Evolutionary conservation across 1,140 invertebrate genomes (phyloP).

Genomic region (Odontomachus brunneus): DNA sequence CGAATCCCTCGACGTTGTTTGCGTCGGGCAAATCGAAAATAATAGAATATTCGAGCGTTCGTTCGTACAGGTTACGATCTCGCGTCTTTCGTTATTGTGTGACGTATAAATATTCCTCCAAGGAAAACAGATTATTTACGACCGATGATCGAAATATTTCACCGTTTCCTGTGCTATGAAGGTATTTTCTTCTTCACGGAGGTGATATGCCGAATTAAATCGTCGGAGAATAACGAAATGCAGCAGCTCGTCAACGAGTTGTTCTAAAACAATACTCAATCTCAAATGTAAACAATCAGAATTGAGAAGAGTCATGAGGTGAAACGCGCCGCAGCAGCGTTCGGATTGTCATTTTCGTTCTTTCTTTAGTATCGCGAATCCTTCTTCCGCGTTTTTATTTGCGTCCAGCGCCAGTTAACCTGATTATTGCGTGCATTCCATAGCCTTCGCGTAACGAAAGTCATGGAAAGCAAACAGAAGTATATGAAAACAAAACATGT

Average conservation of each 20-base stretch:
- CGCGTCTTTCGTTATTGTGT: constrained; percentile 18
- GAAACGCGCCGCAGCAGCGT: constrained; percentile 7
- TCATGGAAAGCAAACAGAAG: constrained; percentile 29
- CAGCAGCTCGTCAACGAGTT: not conserved
- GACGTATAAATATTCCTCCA: not conserved
- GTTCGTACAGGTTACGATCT: not conserved
- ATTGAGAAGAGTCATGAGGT: not conserved
- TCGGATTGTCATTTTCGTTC: constrained; percentile 39
- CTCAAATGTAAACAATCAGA: not conserved
- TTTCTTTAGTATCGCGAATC: constrained; percentile 22
- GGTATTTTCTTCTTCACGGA: not conserved
- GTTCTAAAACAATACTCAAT: not conserved
- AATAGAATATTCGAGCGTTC: constrained; percentile 73
- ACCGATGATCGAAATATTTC: not conserved
- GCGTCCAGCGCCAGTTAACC: constrained; percentile 15
- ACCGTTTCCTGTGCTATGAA: not conserved
- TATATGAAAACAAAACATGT: constrained; percentile 1
- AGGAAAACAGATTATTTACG: not conserved
- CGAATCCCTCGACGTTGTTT: constrained; percentile 78
- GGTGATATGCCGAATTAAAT: not conserved
- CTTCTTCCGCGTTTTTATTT: not conserved
- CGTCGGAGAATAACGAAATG: not conserved
- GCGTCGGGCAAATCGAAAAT: constrained; percentile 78
- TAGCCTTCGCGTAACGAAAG: not conserved
- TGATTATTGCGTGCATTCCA: constrained; percentile 36